phyloP scores from a whole-genome alignment of 2,888 invertebrate species.

The Agrotis puta region DNA sequence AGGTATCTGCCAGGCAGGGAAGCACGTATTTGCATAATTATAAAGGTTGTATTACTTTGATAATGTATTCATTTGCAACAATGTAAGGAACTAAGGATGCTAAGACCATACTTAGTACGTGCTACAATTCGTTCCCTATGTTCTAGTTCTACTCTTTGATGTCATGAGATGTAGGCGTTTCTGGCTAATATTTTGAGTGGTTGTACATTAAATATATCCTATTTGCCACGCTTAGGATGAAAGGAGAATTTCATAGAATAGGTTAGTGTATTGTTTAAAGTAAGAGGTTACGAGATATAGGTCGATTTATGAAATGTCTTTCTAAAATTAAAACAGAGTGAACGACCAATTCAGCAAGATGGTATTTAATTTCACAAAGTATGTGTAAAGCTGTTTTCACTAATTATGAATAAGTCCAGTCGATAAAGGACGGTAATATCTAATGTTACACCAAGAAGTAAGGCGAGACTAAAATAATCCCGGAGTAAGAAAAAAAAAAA shows the following conservation, averaged over 20 bases:
- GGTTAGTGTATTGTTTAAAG: neutral
- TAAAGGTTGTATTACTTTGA: conserved; percentile 63
- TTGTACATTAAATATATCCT: conserved; percentile 31
- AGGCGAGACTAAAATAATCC: too few species aligned
- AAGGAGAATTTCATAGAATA: conserved; percentile 3
- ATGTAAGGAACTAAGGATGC: conserved; percentile 36
- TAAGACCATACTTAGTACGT: conserved; percentile 46
- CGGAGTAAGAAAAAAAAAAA: neutral
- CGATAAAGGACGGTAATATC: neutral
- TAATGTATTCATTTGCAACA: conserved; percentile 66
- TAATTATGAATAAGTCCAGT: too few species aligned
- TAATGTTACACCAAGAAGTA: neutral
- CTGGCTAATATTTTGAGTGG: conserved; percentile 38
- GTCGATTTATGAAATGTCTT: neutral
- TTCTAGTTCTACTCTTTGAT: conserved; percentile 51
- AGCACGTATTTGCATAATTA: conserved; percentile 66
- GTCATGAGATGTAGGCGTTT: conserved; percentile 47
- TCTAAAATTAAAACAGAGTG: neutral
- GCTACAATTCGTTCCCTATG: conserved; percentile 34
- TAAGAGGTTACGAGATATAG: conserved; percentile 12
- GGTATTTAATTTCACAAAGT: neutral
- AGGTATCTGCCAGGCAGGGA: conserved; percentile 53
- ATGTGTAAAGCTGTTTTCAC: neutral
- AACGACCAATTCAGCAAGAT: neutral
- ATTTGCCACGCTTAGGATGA: conserved; percentile 11